Conservation (phyloP, 2,888 invertebrate species). For the Polietes domitor region DNA sequence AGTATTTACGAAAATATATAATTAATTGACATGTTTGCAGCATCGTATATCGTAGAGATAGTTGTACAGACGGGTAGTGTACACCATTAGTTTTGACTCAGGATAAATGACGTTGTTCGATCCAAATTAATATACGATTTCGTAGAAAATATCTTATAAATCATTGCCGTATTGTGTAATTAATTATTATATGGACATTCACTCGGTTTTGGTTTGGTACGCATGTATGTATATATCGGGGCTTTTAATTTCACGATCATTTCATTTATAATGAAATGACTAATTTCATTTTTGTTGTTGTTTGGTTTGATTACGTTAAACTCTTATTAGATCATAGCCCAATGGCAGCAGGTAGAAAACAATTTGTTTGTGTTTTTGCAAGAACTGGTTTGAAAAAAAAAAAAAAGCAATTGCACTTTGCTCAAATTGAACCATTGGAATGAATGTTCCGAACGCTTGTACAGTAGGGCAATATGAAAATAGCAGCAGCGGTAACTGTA, state of each 20-base stretch:
- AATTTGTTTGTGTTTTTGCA: not conserved
- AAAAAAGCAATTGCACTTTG: not conserved
- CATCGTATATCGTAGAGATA: too few species aligned
- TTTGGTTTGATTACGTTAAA: not conserved
- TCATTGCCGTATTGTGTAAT: constrained; percentile 1
- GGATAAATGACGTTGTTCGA: too few species aligned
- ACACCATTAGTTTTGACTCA: too few species aligned
- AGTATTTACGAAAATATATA: too few species aligned
- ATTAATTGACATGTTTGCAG: too few species aligned
- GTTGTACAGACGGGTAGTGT: too few species aligned
- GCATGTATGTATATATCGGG: too few species aligned
- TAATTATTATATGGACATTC: not conserved
- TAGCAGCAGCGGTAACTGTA: too few species aligned
- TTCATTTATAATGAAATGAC: constrained; percentile 13
- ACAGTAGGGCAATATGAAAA: not conserved
- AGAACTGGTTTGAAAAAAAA: not conserved
- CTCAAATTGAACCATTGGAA: not conserved
- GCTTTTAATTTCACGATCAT: not conserved
- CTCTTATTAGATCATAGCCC: constrained; percentile 4
- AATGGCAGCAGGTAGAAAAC: not conserved
- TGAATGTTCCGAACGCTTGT: not conserved
- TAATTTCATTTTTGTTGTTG: not conserved
- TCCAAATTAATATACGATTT: too few species aligned
- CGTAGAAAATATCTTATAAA: too few species aligned
- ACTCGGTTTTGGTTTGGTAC: not conserved